These are phyloP conservation scores for Papilio demoleus DNA, from an alignment of 2,888 invertebrate species.

Conservation along the genomic window DNA sequence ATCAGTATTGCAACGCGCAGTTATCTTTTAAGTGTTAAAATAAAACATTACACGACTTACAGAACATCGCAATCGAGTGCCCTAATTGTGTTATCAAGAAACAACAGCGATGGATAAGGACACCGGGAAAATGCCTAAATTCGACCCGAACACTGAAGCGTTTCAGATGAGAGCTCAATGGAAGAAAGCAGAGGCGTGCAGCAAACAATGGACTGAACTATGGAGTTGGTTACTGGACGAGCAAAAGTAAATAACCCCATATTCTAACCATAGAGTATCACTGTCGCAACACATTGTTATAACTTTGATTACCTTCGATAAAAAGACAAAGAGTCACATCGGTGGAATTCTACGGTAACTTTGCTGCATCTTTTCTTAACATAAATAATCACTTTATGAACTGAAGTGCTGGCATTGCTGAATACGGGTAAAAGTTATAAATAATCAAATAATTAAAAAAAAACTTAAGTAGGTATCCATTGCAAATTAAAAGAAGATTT, in stretches of 20 bases:
- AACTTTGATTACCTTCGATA: background rate
- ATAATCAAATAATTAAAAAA: too few species aligned
- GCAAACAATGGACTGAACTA: conserved; percentile 68
- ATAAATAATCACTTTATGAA: background rate
- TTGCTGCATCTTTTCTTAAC: background rate
- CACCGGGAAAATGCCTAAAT: conserved; percentile 50
- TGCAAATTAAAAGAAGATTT: background rate
- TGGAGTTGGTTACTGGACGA: conserved; percentile 79
- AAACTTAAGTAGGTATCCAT: too few species aligned
- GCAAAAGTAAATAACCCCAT: conserved; percentile 56
- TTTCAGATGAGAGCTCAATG: conserved; percentile 78
- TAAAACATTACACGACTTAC: conserved; percentile 18
- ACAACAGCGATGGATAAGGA: conserved; percentile 55
- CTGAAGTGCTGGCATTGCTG: background rate
- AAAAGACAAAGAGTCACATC: background rate
- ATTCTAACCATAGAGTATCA: too few species aligned
- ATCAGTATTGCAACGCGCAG: conserved; percentile 22
- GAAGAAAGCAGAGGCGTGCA: conserved; percentile 73
- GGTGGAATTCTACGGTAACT: background rate
- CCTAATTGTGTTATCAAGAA: conserved; percentile 21
- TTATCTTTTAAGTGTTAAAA: conserved; percentile 30
- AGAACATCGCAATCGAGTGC: conserved; percentile 9
- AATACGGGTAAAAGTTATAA: background rate
- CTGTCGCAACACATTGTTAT: background rate
- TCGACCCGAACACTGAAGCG: conserved; percentile 73